Evolutionary conservation across 2,888 invertebrate species (phyloP).

Genomic region (Chrysotoxum bicinctum): DNA sequence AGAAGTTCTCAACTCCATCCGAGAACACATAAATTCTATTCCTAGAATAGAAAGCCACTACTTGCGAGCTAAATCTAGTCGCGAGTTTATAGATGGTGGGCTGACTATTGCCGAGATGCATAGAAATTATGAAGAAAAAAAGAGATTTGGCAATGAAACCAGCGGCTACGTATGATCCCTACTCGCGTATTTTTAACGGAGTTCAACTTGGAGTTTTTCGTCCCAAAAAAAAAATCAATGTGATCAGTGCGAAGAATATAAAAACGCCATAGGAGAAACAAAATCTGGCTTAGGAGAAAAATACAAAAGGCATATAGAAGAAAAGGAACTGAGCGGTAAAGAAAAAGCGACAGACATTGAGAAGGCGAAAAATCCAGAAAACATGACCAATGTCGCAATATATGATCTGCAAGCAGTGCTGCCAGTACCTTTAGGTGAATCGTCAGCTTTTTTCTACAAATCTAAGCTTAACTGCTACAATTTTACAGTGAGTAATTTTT

Average conservation of each 20-base stretch:
- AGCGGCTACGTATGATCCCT: slow-evolving; percentile 26
- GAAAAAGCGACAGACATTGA: slow-evolving; percentile 15
- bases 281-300: slow-evolving; percentile 29
- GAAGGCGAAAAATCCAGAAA: slow-evolving; percentile 14
- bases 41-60: slow-evolving; percentile 43
- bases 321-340: slow-evolving; percentile 24
- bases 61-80: slow-evolving; percentile 31
- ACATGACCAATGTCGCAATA: slow-evolving; percentile 25
- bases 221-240: slow-evolving; percentile 41
- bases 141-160: slow-evolving; percentile 35
- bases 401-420: slow-evolving; percentile 26
- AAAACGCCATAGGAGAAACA: slow-evolving; percentile 39
- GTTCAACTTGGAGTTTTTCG: slow-evolving; percentile 28
- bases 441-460: slow-evolving; percentile 26
- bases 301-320: slow-evolving; percentile 22
- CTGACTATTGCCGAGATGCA: slow-evolving; percentile 46
- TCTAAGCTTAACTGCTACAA: too few species aligned
- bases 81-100: slow-evolving; percentile 54
- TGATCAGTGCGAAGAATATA: slow-evolving; percentile 41
- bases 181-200: slow-evolving; percentile 11
- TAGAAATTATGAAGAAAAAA: slow-evolving; percentile 29
- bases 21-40: slow-evolving; percentile 39
- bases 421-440: slow-evolving; percentile 26
- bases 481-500: too few species aligned
- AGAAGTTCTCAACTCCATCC: slow-evolving; percentile 15